Evolutionary conservation across 2,113 vertebrate genomes (phyloP).

Genomic region (Saccopteryx bilineata): DNA sequence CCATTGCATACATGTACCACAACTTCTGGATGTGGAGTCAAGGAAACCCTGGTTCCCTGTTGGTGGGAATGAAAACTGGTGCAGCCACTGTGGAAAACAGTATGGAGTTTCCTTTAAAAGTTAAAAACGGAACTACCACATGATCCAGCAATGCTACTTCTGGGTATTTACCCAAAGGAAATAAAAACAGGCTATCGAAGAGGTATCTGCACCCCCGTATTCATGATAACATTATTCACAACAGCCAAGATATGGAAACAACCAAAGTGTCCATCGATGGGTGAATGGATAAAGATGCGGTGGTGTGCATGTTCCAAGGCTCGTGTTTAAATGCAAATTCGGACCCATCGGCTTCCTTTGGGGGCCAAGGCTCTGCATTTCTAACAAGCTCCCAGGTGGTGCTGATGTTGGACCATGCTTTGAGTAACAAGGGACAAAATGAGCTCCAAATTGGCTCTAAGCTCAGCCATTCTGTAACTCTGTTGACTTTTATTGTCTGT

Average conservation of each 20-base stretch:
- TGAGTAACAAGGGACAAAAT: neutral
- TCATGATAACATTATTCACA: neutral
- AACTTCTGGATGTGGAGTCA: neutral
- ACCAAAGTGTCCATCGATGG: neutral
- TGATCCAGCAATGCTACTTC: neutral
- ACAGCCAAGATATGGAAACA: neutral
- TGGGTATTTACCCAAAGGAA: neutral
- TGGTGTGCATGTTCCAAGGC: neutral
- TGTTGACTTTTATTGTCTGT: neutral
- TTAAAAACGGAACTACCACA: neutral
- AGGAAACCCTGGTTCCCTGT: neutral
- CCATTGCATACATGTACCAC: neutral
- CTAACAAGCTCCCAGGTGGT: neutral
- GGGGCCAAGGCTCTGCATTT: neutral
- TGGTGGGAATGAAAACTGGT: neutral
- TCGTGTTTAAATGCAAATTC: neutral
- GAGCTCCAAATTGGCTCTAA: neutral
- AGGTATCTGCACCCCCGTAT: neutral
- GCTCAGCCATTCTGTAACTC: neutral
- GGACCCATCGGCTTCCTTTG: neutral
- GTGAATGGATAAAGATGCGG: neutral
- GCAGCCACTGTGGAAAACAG: neutral
- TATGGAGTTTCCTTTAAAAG: neutral
- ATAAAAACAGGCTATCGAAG: neutral
- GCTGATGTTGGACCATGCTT: rapidly evolving